Percentiles rank a stretch among this genome's conserved stretches.
Evolutionary conservation across 1,140 invertebrate genomes (phyloP).

Genomic region (Bombus pascuorum): DNA sequence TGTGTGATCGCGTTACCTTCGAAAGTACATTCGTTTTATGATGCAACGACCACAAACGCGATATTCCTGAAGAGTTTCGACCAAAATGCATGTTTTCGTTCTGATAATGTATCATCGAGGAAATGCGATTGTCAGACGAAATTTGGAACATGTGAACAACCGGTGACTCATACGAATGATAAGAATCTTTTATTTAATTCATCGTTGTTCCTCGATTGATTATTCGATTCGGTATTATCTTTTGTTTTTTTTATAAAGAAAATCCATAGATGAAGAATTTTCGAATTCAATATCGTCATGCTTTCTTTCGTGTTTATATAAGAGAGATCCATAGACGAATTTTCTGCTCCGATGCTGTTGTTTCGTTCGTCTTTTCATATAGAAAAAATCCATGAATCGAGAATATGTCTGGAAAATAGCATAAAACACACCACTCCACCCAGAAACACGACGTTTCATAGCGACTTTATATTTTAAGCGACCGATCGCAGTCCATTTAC

Average conservation of each 20-base stretch:
- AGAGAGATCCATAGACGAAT: background rate
- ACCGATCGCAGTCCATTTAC: constrained; percentile 51
- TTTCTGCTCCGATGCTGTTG: too few species aligned
- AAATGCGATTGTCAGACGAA: background rate
- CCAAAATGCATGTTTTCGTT: background rate
- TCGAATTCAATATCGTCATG: background rate
- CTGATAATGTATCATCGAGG: constrained; percentile 24
- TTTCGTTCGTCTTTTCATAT: too few species aligned
- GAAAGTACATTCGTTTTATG: background rate
- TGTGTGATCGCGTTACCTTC: background rate
- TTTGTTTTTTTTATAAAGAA: rapidly evolving
- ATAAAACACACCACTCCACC: constrained; percentile 13
- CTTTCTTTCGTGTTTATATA: background rate
- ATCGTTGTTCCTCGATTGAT: background rate
- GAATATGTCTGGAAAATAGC: constrained; percentile 2
- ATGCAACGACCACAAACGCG: background rate
- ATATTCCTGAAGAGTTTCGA: background rate
- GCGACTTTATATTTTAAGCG: constrained; percentile 46
- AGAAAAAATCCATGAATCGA: background rate
- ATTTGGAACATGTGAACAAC: background rate
- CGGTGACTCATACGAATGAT: background rate
- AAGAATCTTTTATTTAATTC: background rate
- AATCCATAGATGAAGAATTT: background rate
- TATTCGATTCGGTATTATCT: background rate
- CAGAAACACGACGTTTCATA: constrained; percentile 31